phyloP scores from a whole-genome alignment of 2,113 vertebrate species.

The Myrmophylax atrothorax region DNA sequence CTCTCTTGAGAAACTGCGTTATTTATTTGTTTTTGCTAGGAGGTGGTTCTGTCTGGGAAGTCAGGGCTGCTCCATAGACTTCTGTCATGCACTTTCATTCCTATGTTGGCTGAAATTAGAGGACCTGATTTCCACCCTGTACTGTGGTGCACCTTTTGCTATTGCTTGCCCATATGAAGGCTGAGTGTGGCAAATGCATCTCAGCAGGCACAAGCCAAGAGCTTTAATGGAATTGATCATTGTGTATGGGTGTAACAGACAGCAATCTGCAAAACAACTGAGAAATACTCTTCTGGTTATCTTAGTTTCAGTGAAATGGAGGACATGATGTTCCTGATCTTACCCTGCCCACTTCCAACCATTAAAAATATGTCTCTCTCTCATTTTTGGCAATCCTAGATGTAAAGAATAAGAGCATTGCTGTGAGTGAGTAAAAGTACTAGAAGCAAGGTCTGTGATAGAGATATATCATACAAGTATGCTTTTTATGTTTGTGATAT shows the following conservation, averaged over 20 bases:
- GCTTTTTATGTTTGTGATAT: not conserved
- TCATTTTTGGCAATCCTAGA: not conserved
- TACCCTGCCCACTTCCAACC: not conserved
- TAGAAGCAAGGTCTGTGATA: not conserved
- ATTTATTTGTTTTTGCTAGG: constrained; percentile 10
- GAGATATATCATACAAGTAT: not conserved
- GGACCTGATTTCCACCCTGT: not conserved
- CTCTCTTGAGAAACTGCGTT: not conserved
- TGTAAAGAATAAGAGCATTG: not conserved
- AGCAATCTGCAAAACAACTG: not conserved
- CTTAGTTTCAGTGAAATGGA: not conserved
- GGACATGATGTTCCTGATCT: not conserved
- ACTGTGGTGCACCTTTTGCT: not conserved
- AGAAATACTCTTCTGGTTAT: not conserved
- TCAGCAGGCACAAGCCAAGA: not conserved
- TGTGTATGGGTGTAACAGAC: not conserved
- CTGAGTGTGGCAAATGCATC: not conserved
- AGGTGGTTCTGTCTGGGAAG: not conserved
- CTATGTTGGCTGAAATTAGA: not conserved
- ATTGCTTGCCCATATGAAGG: not conserved
- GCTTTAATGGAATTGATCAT: not conserved
- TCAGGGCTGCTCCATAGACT: not conserved
- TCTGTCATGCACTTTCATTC: not conserved
- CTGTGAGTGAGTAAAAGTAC: not conserved
- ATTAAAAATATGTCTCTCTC: not conserved